These are phyloP conservation scores for Nephrotoma guestfalica DNA, from an alignment of 2,888 invertebrate genomes.

Conservation along the genomic window DNA sequence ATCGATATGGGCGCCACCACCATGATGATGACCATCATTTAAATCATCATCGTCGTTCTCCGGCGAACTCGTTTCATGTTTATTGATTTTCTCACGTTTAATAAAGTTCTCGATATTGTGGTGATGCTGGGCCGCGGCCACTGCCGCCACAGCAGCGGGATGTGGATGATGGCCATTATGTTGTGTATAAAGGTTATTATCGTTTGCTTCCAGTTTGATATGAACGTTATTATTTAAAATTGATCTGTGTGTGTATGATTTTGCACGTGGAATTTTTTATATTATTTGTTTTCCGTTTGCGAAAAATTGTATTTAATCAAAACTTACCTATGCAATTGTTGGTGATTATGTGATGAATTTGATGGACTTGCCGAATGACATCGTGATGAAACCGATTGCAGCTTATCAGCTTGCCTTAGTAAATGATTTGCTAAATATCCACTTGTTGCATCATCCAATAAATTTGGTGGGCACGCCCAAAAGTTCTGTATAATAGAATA, in stretches of 20 bases:
- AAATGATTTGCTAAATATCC: constrained; percentile 1
- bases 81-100: neutral
- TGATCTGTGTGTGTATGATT: neutral
- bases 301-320: neutral
- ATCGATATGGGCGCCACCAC: neutral
- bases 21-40: neutral
- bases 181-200: neutral
- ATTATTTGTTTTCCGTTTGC: neutral
- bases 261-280: neutral
- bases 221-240: neutral
- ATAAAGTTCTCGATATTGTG: neutral
- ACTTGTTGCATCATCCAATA: constrained; percentile 8
- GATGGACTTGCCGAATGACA: constrained; percentile 10
- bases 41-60: neutral
- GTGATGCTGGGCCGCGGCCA: neutral
- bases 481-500: constrained; percentile 6
- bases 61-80: neutral
- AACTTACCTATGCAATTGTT: constrained; percentile 7
- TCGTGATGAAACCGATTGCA: constrained; percentile 2
- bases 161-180: neutral
- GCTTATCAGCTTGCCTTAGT: neutral
- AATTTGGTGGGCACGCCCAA: constrained; percentile 11
- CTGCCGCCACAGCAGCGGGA: neutral
- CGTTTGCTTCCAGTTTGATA: neutral
- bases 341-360: neutral